phyloP scores from a whole-genome alignment of 2,888 invertebrate genomes.

The Alloplasta piceator region DNA sequence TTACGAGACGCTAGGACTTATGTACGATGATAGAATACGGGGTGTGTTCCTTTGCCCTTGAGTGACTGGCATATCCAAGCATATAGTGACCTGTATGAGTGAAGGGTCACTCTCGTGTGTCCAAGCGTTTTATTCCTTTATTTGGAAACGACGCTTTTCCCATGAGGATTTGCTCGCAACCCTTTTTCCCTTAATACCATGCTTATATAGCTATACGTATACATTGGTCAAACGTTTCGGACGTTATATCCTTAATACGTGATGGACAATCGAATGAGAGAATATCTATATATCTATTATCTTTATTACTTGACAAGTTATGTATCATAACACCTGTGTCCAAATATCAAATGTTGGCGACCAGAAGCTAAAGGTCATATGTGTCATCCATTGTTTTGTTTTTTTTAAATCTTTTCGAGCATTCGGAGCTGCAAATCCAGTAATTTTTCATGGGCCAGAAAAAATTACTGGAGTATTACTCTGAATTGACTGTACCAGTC shows the following conservation, averaged over 20 bases:
- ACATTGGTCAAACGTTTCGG: slow-evolving; percentile 54
- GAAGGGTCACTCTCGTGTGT: slow-evolving; percentile 71
- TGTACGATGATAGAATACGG: slow-evolving; percentile 11
- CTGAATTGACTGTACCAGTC: too few relatives aligned
- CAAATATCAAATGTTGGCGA: too few relatives aligned
- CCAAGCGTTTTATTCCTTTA: slow-evolving; percentile 75
- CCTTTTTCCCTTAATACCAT: slow-evolving; percentile 58
- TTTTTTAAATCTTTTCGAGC: too few relatives aligned
- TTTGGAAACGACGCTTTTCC: slow-evolving; percentile 75
- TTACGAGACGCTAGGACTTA: slow-evolving; percentile 70
- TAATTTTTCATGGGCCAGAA: too few relatives aligned
- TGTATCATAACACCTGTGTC: too few relatives aligned
- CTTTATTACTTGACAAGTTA: too few relatives aligned
- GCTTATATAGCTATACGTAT: slow-evolving; percentile 7
- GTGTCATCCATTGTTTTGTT: too few relatives aligned
- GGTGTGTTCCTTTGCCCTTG: slow-evolving; percentile 30
- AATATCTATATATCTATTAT: background rate
- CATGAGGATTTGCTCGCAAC: slow-evolving; percentile 74
- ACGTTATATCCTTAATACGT: slow-evolving; percentile 61
- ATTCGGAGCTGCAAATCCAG: too few relatives aligned
- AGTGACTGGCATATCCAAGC: slow-evolving; percentile 16
- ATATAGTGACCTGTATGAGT: slow-evolving; percentile 25
- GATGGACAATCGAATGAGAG: slow-evolving; percentile 52
- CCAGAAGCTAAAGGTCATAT: too few relatives aligned
- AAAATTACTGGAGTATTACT: too few relatives aligned